Conservation (phyloP, 2,113 vertebrate species). For the Fregata magnificens region DNA sequence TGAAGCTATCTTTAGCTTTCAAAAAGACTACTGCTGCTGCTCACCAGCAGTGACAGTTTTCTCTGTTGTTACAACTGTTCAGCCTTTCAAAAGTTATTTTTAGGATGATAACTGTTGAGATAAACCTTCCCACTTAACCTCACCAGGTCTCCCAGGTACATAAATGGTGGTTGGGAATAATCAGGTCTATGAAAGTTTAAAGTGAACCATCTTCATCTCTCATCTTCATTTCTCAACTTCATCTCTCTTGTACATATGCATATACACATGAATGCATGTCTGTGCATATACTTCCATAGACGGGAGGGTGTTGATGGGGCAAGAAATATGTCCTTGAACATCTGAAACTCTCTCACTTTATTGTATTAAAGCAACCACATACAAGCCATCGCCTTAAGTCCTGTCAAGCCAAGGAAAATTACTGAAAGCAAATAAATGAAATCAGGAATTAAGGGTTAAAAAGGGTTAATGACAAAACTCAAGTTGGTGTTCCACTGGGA, state of each 20-base stretch:
- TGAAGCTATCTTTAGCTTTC: not conserved
- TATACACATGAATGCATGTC: not conserved
- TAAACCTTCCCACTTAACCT: not conserved
- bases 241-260: not conserved
- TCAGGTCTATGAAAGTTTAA: not conserved
- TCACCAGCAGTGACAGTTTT: not conserved
- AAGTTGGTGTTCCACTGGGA: not conserved
- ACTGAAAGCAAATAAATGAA: not conserved
- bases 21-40: not conserved
- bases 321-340: not conserved
- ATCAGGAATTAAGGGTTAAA: not conserved
- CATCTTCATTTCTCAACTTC: not conserved
- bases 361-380: not conserved
- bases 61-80: not conserved
- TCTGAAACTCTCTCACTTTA: not conserved
- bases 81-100: slow-evolving; percentile 5
- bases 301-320: not conserved
- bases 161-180: not conserved
- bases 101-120: not conserved
- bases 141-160: not conserved
- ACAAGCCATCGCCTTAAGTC: not conserved
- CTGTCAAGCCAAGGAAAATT: not conserved
- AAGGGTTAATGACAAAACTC: not conserved
- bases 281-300: not conserved
- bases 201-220: not conserved